Evolutionary conservation across 2,888 invertebrate species (phyloP).

Genomic region (Machimus rusticus): DNA sequence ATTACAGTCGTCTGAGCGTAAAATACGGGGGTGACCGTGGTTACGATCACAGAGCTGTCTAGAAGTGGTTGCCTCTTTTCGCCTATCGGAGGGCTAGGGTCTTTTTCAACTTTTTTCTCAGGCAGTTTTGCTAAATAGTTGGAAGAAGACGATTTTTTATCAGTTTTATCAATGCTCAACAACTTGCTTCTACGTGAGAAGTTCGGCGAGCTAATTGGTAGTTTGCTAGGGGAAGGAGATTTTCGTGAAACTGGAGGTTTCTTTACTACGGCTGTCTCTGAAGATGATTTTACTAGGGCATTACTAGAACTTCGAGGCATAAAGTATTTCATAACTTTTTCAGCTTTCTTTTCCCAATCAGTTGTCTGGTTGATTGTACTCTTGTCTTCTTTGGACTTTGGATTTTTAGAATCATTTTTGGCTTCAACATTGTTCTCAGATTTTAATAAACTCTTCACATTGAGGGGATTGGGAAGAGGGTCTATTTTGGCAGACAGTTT

Average conservation of each 20-base stretch:
- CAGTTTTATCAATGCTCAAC: neutral
- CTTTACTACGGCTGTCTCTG: conserved; percentile 47
- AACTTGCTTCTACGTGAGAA: neutral
- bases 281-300: conserved; percentile 48
- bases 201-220: conserved; percentile 43
- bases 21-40: conserved; percentile 48
- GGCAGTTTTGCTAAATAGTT: neutral
- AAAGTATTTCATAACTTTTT: conserved; percentile 53
- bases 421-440: neutral
- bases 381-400: neutral
- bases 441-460: neutral
- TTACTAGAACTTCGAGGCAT: conserved; percentile 44
- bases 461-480: conserved; percentile 1
- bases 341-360: conserved; percentile 52
- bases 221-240: conserved; percentile 43
- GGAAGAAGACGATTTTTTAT: neutral
- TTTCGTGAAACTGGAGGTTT: conserved; percentile 23
- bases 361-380: neutral
- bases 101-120: neutral
- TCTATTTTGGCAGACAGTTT: neutral
- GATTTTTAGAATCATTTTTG: neutral
- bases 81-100: neutral
- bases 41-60: conserved; percentile 45
- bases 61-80: conserved; percentile 43
- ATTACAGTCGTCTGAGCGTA: conserved; percentile 46